These are phyloP conservation scores for Oreocharis arfaki DNA, from an alignment of 2,113 vertebrate genomes.

Conservation along the genomic window DNA sequence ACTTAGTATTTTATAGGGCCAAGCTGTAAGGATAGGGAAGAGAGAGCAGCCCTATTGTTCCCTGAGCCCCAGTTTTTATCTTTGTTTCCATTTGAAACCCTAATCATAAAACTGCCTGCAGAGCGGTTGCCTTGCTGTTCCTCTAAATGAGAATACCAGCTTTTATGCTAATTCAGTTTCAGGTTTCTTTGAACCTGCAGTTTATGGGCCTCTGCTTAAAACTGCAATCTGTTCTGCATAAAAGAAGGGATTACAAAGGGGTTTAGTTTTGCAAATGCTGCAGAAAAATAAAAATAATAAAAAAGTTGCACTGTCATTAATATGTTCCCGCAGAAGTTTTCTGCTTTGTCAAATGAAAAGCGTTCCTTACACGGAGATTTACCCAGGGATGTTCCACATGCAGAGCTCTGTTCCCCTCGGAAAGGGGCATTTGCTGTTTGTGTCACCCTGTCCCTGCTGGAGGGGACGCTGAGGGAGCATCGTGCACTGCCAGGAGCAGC, in stretches of 20 bases:
- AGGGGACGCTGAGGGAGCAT: not conserved
- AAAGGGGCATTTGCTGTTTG: not conserved
- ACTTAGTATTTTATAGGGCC: conserved; percentile 6
- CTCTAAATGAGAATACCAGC: conserved; percentile 77
- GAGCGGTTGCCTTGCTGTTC: conserved; percentile 70
- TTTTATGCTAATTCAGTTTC: conserved; percentile 79
- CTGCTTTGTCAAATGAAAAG: conserved; percentile 49
- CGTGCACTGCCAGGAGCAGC: not conserved
- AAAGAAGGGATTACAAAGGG: conserved; percentile 74
- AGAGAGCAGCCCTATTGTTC: not conserved
- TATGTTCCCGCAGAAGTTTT: conserved; percentile 35
- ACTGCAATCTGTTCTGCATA: conserved; percentile 79
- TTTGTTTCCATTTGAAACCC: conserved; percentile 70
- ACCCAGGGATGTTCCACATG: accelerated
- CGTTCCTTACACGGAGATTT: not conserved
- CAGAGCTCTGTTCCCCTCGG: not conserved
- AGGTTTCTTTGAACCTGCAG: conserved; percentile 79
- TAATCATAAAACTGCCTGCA: conserved; percentile 71
- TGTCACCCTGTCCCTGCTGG: not conserved
- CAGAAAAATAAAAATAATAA: conserved; percentile 61
- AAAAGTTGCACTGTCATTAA: conserved; percentile 66
- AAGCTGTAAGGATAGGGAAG: not conserved
- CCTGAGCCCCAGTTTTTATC: conserved; percentile 58
- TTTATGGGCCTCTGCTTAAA: conserved; percentile 75
- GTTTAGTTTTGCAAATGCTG: conserved; percentile 70